These are phyloP conservation scores for Varecia variegata DNA, from an alignment of 2,797 vertebrate genomes.

Conservation along the genomic window DNA sequence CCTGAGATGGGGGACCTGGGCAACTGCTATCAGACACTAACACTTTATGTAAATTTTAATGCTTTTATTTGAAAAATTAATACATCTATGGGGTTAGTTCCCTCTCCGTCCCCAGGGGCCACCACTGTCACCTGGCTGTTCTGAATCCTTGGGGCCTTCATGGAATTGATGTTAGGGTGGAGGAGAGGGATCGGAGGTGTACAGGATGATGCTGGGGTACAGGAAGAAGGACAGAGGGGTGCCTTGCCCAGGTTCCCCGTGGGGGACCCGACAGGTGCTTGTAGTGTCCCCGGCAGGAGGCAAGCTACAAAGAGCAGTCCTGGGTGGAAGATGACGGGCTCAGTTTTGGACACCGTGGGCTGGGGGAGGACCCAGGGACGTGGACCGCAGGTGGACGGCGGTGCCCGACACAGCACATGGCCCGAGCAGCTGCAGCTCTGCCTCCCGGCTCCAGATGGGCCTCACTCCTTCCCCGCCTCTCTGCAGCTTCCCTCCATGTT, in stretches of 20 bases:
- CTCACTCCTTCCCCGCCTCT: not conserved
- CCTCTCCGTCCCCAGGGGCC: not conserved
- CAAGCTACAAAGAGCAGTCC: not conserved
- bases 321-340: accelerated
- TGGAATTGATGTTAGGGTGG: not conserved
- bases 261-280: not conserved
- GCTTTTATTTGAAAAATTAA: not conserved
- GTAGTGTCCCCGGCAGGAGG: not conserved
- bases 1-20: not conserved
- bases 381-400: not conserved
- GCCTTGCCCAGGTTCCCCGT: not conserved
- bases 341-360: not conserved
- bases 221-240: not conserved
- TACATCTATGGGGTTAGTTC: not conserved
- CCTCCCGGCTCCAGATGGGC: not conserved
- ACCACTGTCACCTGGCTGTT: not conserved
- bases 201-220: not conserved
- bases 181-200: not conserved
- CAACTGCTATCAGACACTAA: not conserved
- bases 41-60: not conserved
- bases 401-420: not conserved
- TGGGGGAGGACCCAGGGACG: too few relatives aligned
- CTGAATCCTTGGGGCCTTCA: not conserved
- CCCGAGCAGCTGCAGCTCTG: not conserved
- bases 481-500: not conserved